phyloP scores from a whole-genome alignment of 2,888 invertebrate genomes.

The Boloria euphrosyne region DNA sequence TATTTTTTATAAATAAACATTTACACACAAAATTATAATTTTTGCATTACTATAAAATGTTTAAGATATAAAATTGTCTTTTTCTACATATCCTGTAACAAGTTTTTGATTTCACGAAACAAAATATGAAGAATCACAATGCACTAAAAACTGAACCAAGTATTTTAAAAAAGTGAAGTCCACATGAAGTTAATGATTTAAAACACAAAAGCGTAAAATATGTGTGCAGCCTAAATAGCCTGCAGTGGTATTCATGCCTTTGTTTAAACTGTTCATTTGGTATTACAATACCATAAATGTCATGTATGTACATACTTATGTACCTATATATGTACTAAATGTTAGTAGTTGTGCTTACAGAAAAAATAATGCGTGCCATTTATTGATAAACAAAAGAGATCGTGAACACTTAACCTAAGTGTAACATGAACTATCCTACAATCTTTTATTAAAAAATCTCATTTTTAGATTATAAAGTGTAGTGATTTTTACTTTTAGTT shows the following conservation, averaged over 20 bases:
- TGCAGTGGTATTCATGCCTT: slow-evolving; percentile 38
- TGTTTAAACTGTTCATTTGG: slow-evolving; percentile 41
- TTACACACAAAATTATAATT: no score
- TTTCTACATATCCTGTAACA: no score
- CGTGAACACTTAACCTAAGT: slow-evolving; percentile 15
- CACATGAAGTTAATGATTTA: slow-evolving; percentile 28
- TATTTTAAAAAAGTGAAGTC: slow-evolving; percentile 25
- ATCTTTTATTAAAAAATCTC: background rate
- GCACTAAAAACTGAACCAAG: slow-evolving; percentile 9
- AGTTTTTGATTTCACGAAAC: background rate
- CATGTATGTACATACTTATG: slow-evolving; percentile 8
- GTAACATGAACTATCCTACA: background rate
- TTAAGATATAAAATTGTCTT: no score
- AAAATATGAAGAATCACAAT: background rate
- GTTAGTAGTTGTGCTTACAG: slow-evolving; percentile 20
- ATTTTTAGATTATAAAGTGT: no score
- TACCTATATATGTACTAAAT: slow-evolving; percentile 12
- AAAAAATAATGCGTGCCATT: slow-evolving; percentile 16
- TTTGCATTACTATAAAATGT: no score
- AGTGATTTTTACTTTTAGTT: no score
- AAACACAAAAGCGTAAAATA: slow-evolving; percentile 37
- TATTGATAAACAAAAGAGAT: slow-evolving; percentile 27
- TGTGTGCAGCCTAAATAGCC: slow-evolving; percentile 38
- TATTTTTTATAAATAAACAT: no score
- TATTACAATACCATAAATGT: slow-evolving; percentile 37